Evolutionary conservation across 2,797 vertebrate genomes (phyloP).

Genomic region (Microtus agrestis): DNA sequence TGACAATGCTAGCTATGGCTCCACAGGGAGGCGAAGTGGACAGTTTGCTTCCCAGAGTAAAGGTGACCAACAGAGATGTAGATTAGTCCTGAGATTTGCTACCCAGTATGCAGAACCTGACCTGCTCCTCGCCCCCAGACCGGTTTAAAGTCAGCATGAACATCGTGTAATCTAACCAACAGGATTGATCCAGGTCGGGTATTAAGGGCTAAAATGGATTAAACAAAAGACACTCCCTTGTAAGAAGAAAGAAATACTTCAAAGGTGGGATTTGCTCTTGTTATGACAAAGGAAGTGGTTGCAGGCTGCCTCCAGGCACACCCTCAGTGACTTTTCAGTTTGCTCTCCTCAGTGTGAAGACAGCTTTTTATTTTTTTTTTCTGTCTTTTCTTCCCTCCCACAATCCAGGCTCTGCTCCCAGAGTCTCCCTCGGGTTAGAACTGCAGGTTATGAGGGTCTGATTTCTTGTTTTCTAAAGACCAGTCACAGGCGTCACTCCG

Average conservation of each 20-base stretch:
- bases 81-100: slow-evolving; percentile 86
- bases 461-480: slow-evolving; percentile 75
- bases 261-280: slow-evolving; percentile 91
- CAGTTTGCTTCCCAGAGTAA: slow-evolving; percentile 84
- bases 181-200: slow-evolving; percentile 90
- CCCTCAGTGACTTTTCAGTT: slow-evolving; percentile 89
- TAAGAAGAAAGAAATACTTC: slow-evolving; percentile 90
- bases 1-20: slow-evolving; percentile 76
- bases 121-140: slow-evolving; percentile 78
- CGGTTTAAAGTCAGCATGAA: slow-evolving; percentile 85
- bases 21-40: slow-evolving; percentile 75
- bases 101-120: slow-evolving; percentile 76
- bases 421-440: slow-evolving; percentile 75
- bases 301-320: slow-evolving; percentile 86
- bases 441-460: slow-evolving; percentile 85
- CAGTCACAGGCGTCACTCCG: background rate
- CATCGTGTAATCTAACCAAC: slow-evolving; percentile 90
- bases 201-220: slow-evolving; percentile 92
- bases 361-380: slow-evolving; percentile 69
- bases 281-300: slow-evolving; percentile 90
- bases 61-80: slow-evolving; percentile 78
- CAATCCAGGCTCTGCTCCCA: background rate
- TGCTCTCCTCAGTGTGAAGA: slow-evolving; percentile 81
- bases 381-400: slow-evolving; percentile 1
- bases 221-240: slow-evolving; percentile 91